Evolutionary conservation across 2,888 invertebrate genomes (phyloP).

Genomic region (Tholera decimalis): DNA sequence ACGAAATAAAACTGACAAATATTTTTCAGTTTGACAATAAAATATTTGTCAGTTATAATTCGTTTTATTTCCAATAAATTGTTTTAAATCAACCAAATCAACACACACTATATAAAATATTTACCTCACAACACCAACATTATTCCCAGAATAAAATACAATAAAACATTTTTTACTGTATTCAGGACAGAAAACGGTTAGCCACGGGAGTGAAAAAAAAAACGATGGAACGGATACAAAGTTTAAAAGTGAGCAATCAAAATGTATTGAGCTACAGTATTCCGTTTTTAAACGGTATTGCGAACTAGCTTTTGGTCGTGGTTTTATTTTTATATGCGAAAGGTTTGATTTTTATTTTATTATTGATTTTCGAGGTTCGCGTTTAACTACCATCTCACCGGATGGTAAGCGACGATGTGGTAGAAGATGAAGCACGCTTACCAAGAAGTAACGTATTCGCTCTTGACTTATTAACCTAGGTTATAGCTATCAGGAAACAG

Average conservation of each 20-base stretch:
- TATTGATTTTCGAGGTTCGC: no score
- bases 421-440: no score
- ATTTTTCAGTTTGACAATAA: neutral
- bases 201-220: neutral
- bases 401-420: no score
- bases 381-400: no score
- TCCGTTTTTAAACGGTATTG: conserved; percentile 37
- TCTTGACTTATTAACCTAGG: no score
- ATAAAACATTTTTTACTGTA: neutral
- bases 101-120: neutral
- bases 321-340: neutral
- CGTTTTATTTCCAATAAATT: no score
- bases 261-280: conserved; percentile 44
- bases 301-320: conserved; percentile 23
- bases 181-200: neutral
- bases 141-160: conserved; percentile 2
- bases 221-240: conserved; percentile 6
- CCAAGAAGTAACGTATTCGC: no score
- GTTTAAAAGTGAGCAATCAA: conserved; percentile 48
- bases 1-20: neutral
- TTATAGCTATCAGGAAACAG: no score
- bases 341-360: neutral
- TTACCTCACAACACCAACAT: neutral
- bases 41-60: no score
- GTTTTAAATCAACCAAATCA: conserved; percentile 6